These are phyloP conservation scores for Drosophila mulleri DNA, from an alignment of 2,888 invertebrate genomes.

Conservation along the genomic window DNA sequence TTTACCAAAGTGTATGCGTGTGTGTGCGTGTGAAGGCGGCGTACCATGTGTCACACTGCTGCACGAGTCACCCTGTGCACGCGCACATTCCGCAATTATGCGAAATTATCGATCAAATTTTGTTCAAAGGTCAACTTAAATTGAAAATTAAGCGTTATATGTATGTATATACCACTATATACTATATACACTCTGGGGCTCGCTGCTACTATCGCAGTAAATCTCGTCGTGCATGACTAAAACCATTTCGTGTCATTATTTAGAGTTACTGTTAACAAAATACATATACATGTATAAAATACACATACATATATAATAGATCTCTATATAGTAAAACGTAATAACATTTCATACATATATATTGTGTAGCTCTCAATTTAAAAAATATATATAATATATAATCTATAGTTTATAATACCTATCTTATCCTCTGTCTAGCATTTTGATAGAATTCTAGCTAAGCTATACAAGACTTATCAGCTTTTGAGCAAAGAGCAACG, in stretches of 20 bases:
- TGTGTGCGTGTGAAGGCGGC: slow-evolving; percentile 41
- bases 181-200: slow-evolving; percentile 17
- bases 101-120: slow-evolving; percentile 83
- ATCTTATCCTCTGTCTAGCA: not conserved
- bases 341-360: not conserved
- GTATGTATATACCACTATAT: not conserved
- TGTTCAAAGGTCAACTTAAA: slow-evolving; percentile 78
- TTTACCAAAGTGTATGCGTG: slow-evolving; percentile 42
- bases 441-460: not conserved
- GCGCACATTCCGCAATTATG: slow-evolving; percentile 74
- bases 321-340: not conserved
- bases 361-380: not conserved
- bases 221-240: slow-evolving; percentile 67
- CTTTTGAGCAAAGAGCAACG: not conserved
- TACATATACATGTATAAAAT: not conserved
- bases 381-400: not conserved
- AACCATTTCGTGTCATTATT: slow-evolving; percentile 39
- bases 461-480: not conserved
- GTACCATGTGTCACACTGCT: slow-evolving; percentile 63
- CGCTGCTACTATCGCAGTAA: slow-evolving; percentile 45
- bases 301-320: not conserved
- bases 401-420: not conserved
- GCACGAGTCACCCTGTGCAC: slow-evolving; percentile 30
- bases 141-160: slow-evolving; percentile 59
- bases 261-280: slow-evolving; percentile 18